phyloP scores from a whole-genome alignment of 1,140 invertebrate species.

The Pteromalus puparum region DNA sequence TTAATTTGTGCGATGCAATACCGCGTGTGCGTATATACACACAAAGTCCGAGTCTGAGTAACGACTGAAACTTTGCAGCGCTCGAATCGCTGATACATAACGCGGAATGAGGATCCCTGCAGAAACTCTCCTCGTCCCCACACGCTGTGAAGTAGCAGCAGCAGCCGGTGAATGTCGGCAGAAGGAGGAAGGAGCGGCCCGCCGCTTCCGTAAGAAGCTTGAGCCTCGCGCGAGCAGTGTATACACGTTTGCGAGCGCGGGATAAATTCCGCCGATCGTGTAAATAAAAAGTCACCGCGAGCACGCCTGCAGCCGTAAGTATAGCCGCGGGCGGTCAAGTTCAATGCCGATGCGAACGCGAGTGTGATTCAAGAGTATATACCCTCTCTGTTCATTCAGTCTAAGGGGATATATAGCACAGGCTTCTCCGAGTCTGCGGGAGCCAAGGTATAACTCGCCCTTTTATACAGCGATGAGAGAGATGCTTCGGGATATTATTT shows the following conservation, averaged over 20 bases:
- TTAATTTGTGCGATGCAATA: neutral
- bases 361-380: slow-evolving; percentile 51
- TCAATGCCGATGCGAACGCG: slow-evolving; percentile 62
- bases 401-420: neutral
- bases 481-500: slow-evolving; percentile 53
- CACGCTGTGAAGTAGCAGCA: neutral
- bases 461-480: slow-evolving; percentile 1
- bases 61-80: neutral
- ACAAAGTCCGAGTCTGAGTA: neutral
- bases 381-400: slow-evolving; percentile 43
- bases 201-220: neutral
- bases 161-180: slow-evolving; percentile 50
- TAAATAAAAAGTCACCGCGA: slow-evolving; percentile 63
- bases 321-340: slow-evolving; percentile 63
- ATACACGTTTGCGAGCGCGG: neutral
- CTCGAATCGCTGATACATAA: slow-evolving; percentile 6
- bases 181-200: slow-evolving; percentile 48
- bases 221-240: too few relatives aligned
- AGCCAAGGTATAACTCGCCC: neutral
- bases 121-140: neutral
- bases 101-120: neutral
- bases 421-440: neutral
- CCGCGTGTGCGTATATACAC: neutral
- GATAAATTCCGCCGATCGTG: slow-evolving; percentile 60
- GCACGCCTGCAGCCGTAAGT: neutral